Evolutionary conservation across 2,888 invertebrate genomes (phyloP).

Genomic region (Cerastis leucographa): DNA sequence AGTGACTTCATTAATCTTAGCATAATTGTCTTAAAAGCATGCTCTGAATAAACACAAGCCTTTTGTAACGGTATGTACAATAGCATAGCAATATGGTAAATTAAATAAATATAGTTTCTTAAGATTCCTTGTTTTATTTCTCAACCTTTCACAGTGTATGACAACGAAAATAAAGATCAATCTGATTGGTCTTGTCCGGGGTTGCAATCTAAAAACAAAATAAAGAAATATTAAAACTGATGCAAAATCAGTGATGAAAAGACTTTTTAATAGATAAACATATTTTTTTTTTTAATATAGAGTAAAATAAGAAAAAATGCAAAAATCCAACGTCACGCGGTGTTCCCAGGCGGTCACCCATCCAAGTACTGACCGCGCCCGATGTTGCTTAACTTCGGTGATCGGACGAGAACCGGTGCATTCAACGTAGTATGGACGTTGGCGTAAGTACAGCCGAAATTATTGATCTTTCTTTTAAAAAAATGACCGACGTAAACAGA

Average conservation of each 20-base stretch:
- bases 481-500: too few relatives aligned
- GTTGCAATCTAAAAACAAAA: not conserved
- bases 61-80: slow-evolving; percentile 55
- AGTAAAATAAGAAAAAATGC: not conserved
- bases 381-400: slow-evolving; percentile 86
- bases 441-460: slow-evolving; percentile 2
- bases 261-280: too few relatives aligned
- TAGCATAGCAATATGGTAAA: slow-evolving; percentile 36
- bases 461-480: not conserved
- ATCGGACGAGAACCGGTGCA: slow-evolving; percentile 87
- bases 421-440: slow-evolving; percentile 73
- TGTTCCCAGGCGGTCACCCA: slow-evolving; percentile 82
- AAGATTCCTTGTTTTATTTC: slow-evolving; percentile 38
- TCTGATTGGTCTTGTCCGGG: not conserved
- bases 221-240: not conserved
- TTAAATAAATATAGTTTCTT: slow-evolving; percentile 59
- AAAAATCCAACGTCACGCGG: slow-evolving; percentile 75
- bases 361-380: slow-evolving; percentile 82
- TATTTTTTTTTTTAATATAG: too few relatives aligned
- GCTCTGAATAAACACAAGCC: slow-evolving; percentile 17
- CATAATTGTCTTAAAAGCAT: not conserved
- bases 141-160: not conserved
- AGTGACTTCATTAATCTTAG: not conserved
- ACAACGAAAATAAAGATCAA: not conserved
- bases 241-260: not conserved